phyloP scores from a whole-genome alignment of 2,888 invertebrate species.

The Tridacna crocea region DNA sequence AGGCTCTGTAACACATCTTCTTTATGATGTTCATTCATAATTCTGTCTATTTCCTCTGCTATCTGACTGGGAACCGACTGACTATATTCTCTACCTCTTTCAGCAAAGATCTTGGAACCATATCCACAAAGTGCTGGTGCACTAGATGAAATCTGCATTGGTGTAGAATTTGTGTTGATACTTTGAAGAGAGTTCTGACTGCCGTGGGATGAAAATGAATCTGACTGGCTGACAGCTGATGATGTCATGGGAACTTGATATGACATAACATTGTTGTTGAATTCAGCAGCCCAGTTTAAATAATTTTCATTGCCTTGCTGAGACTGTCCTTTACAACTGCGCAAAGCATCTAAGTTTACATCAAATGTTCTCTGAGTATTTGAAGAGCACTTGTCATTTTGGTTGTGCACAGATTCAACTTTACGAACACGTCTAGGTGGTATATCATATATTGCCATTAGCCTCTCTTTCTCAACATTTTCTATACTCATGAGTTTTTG shows the following conservation, averaged over 20 bases:
- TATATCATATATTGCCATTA: slow-evolving; percentile 78
- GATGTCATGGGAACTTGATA: slow-evolving; percentile 57
- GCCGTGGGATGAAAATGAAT: slow-evolving; percentile 48
- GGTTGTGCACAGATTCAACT: slow-evolving; percentile 60
- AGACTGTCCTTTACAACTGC: slow-evolving; percentile 36
- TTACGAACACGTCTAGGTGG: slow-evolving; percentile 74
- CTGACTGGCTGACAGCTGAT: slow-evolving; percentile 39
- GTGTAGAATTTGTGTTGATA: slow-evolving; percentile 15
- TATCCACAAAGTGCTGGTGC: slow-evolving; percentile 65
- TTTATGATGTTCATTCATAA: slow-evolving; percentile 51
- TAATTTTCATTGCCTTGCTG: slow-evolving; percentile 49
- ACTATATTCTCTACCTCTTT: slow-evolving; percentile 43
- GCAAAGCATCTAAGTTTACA: slow-evolving; percentile 49
- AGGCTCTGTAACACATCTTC: slow-evolving; percentile 72
- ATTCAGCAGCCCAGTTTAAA: slow-evolving; percentile 61
- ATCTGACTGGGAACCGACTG: slow-evolving; percentile 66
- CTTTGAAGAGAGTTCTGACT: slow-evolving; percentile 51
- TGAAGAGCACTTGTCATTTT: slow-evolving; percentile 5
- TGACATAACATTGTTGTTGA: slow-evolving; percentile 66
- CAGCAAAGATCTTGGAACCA: slow-evolving; percentile 42
- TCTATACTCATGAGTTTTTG: slow-evolving; percentile 74
- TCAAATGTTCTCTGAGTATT: slow-evolving; percentile 46
- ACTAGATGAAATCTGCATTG: slow-evolving; percentile 65
- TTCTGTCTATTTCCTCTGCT: slow-evolving; percentile 64
- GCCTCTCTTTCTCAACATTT: slow-evolving; percentile 71